Evolutionary conservation across 2,113 vertebrate species (phyloP).

Genomic region (Odocoileus virginianus): DNA sequence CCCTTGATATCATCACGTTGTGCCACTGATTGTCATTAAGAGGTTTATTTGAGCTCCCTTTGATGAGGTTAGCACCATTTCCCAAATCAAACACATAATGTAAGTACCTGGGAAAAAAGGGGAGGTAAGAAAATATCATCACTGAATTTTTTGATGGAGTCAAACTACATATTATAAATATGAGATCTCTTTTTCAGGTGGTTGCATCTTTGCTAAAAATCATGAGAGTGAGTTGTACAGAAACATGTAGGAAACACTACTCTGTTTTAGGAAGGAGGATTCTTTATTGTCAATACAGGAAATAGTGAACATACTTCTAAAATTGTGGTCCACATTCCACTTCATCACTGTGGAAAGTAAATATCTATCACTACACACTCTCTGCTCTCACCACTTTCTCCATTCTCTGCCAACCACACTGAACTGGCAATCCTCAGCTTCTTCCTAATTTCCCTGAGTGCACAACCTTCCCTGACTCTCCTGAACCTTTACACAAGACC

Average conservation of each 20-base stretch:
- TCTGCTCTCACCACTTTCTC: no score
- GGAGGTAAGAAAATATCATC: not conserved
- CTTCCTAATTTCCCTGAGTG: not conserved
- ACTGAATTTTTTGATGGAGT: no score
- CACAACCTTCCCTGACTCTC: not conserved
- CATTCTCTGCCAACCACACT: not conserved
- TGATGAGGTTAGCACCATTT: constrained; percentile 96
- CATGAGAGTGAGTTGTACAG: not conserved
- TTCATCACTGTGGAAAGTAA: not conserved
- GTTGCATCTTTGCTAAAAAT: not conserved
- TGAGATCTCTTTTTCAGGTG: not conserved
- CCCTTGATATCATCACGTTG: constrained; percentile 96
- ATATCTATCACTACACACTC: rapidly evolving
- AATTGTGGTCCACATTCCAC: not conserved
- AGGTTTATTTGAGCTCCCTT: constrained; percentile 97
- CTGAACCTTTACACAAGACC: not conserved
- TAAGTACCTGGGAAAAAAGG: constrained; percentile 85
- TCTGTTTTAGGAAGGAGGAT: not conserved
- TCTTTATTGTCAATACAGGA: not conserved
- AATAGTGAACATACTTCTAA: not conserved
- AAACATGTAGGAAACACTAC: not conserved
- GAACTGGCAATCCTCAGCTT: not conserved
- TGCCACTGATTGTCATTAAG: constrained; percentile 99
- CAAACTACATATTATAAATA: not conserved
- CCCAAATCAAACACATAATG: constrained; percentile 98